Percentiles rank a stretch among this genome's conserved stretches.
Conservation (phyloP, 2,113 vertebrate genomes). For the Natator depressus region DNA sequence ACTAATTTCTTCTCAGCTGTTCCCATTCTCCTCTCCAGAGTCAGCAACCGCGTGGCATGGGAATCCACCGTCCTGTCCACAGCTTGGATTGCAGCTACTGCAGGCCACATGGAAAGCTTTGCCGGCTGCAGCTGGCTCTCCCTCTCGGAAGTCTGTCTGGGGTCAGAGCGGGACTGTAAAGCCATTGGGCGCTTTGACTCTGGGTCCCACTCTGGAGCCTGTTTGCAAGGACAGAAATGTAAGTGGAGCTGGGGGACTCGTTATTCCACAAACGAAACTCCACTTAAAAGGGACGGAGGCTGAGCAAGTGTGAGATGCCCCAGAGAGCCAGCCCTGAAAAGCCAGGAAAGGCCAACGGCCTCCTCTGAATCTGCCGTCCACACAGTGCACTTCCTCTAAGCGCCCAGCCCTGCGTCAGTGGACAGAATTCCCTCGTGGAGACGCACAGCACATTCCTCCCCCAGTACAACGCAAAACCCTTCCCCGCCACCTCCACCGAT, state of each 20-base stretch:
- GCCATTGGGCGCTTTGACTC: slow-evolving; percentile 75
- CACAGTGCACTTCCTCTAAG: neutral
- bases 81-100: slow-evolving; percentile 81
- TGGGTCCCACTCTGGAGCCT: slow-evolving; percentile 82
- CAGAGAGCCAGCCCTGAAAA: too few species aligned
- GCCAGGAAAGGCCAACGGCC: neutral
- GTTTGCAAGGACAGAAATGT: neutral
- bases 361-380: neutral
- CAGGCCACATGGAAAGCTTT: slow-evolving; percentile 81
- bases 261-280: rapidly evolving
- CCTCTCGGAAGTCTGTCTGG: slow-evolving; percentile 61
- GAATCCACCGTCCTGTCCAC: slow-evolving; percentile 81
- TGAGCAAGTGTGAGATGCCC: neutral
- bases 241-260: neutral
- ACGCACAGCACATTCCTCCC: too few species aligned
- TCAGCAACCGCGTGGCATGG: slow-evolving; percentile 78
- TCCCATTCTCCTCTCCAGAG: slow-evolving; percentile 77
- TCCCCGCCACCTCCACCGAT: too few species aligned
- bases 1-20: slow-evolving; percentile 79
- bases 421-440: neutral
- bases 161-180: slow-evolving; percentile 74
- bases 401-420: too few species aligned
- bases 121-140: slow-evolving; percentile 78
- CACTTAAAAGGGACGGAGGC: neutral
- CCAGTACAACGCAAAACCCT: too few species aligned